phyloP scores from a whole-genome alignment of 2,797 vertebrate genomes.

The Pampus argenteus region DNA sequence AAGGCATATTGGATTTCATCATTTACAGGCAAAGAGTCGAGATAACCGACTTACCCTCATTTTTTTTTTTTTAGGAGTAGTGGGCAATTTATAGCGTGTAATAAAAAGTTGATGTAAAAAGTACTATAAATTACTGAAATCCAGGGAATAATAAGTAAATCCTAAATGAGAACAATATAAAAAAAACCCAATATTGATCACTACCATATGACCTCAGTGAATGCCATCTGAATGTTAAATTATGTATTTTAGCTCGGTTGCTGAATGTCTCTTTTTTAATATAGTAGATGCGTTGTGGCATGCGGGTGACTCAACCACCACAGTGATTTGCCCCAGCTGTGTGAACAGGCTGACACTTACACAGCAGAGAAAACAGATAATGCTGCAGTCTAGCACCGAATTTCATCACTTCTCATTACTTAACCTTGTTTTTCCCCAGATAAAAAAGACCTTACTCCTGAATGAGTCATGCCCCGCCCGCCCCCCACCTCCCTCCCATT shows the following conservation, averaged over 20 bases:
- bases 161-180: constrained; percentile 36
- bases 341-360: constrained; percentile 61
- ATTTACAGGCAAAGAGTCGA: not conserved
- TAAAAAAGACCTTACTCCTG: constrained; percentile 43
- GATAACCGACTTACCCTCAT: not conserved
- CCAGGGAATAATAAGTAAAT: constrained; percentile 24
- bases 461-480: constrained; percentile 33
- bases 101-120: constrained; percentile 4
- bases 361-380: constrained; percentile 61
- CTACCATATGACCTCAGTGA: constrained; percentile 43
- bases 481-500: too few species aligned
- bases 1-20: constrained; percentile 18
- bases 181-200: constrained; percentile 24
- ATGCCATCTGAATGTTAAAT: constrained; percentile 42
- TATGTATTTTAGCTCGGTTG: constrained; percentile 50
- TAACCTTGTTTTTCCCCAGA: constrained; percentile 51
- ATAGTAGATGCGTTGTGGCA: constrained; percentile 65
- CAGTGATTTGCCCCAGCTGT: constrained; percentile 78
- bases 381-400: constrained; percentile 30
- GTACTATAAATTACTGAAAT: constrained; percentile 28
- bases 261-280: constrained; percentile 62
- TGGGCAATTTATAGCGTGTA: not conserved
- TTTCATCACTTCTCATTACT: constrained; percentile 56
- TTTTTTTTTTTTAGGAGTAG: constrained; percentile 1
- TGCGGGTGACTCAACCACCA: constrained; percentile 68